A percentile compares a stretch with the other conserved stretches of the same genome.
phyloP scores from a whole-genome alignment of 2,113 vertebrate genomes.

The Eretmochelys imbricata region DNA sequence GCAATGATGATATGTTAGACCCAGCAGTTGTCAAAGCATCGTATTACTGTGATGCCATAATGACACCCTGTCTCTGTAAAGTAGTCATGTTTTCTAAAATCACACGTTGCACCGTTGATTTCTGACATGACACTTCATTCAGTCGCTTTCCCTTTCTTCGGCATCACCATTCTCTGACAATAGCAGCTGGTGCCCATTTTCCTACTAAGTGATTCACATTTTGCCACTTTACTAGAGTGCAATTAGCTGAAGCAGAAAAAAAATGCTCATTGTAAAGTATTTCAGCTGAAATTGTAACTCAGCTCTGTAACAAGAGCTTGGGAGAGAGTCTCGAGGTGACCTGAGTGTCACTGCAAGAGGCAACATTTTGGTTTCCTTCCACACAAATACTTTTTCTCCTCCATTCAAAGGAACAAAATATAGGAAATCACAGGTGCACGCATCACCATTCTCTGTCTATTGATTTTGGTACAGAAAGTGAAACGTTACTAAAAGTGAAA shows the following conservation, averaged over 20 bases:
- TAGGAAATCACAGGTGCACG: background rate
- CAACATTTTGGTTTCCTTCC: background rate
- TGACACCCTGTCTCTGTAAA: constrained; percentile 95
- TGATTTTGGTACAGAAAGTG: background rate
- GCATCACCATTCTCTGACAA: constrained; percentile 78
- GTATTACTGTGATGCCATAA: constrained; percentile 93
- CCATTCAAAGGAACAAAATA: background rate
- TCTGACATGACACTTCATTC: constrained; percentile 88
- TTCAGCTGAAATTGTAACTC: constrained; percentile 65
- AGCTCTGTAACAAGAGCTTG: constrained; percentile 26
- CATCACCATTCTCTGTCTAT: background rate
- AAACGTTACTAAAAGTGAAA: background rate
- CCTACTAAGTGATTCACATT: constrained; percentile 82
- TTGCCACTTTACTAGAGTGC: constrained; percentile 80
- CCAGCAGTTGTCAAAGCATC: constrained; percentile 92
- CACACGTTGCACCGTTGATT: constrained; percentile 89
- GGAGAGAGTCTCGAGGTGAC: constrained; percentile 41
- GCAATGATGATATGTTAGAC: constrained; percentile 97
- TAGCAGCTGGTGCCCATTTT: constrained; percentile 86
- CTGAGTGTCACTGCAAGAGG: background rate
- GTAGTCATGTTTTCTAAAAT: constrained; percentile 89
- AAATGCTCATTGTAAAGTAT: constrained; percentile 54
- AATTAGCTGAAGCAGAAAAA: constrained; percentile 81
- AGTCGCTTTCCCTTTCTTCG: constrained; percentile 75
- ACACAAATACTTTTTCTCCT: background rate